Conservation (phyloP, 2,797 vertebrate species). For the Taenioides sp. region DNA sequence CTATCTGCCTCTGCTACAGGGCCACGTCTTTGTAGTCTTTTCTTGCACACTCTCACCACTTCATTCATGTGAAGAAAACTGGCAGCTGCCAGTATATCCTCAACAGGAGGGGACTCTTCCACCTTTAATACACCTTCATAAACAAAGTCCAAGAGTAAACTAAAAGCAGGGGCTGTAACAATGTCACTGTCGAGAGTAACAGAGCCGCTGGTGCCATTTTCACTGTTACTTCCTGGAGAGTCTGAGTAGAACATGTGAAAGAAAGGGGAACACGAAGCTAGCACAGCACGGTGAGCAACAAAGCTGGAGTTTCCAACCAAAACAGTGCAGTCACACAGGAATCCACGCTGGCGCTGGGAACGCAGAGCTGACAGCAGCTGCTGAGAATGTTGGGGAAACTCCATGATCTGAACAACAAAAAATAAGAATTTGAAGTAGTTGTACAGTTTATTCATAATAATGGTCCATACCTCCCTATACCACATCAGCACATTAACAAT, state of each 20-base stretch:
- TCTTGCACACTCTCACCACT: constrained; percentile 93
- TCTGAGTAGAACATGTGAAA: constrained; percentile 97
- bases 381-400: constrained; percentile 92
- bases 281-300: constrained; percentile 88
- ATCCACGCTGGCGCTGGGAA: constrained; percentile 89
- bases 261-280: constrained; percentile 92
- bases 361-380: constrained; percentile 88
- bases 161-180: constrained; percentile 89
- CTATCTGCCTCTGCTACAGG: constrained; percentile 90
- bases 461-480: no score
- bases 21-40: constrained; percentile 84
- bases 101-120: constrained; percentile 82
- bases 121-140: constrained; percentile 88
- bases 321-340: constrained; percentile 93
- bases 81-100: constrained; percentile 91
- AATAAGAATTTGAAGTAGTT: neutral
- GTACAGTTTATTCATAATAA: no score
- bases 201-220: constrained; percentile 61
- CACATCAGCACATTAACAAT: no score
- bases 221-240: constrained; percentile 71
- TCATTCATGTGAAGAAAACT: constrained; percentile 98
- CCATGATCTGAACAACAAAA: constrained; percentile 77
- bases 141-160: constrained; percentile 91
- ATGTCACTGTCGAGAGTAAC: constrained; percentile 91
- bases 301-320: constrained; percentile 87